These are phyloP conservation scores for Cacoxenus indagator DNA, from an alignment of 2,888 invertebrate species.

Conservation along the genomic window DNA sequence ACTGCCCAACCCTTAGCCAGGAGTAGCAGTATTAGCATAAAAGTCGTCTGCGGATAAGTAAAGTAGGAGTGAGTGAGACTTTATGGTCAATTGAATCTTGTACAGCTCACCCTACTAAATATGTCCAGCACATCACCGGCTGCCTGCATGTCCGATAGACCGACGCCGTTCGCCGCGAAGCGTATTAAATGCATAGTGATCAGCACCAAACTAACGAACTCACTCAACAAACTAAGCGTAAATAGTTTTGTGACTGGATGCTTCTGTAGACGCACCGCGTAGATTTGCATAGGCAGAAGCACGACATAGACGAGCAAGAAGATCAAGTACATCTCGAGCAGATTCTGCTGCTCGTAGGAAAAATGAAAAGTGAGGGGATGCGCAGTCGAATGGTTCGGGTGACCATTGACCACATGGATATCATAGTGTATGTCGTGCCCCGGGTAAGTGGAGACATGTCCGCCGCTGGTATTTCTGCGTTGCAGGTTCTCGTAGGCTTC, in stretches of 20 bases:
- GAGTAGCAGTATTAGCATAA: conserved; percentile 91
- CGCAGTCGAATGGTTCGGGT: conserved; percentile 86
- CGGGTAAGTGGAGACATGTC: neutral
- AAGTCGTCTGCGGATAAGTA: conserved; percentile 83
- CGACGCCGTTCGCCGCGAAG: conserved; percentile 92
- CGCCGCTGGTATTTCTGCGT: conserved; percentile 27
- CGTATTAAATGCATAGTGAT: conserved; percentile 91
- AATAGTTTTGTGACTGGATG: conserved; percentile 93
- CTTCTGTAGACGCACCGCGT: conserved; percentile 88
- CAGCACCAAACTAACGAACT: conserved; percentile 87
- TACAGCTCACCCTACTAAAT: conserved; percentile 82
- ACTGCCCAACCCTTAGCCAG: conserved; percentile 98
- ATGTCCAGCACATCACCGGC: conserved; percentile 94
- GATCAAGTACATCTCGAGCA: conserved; percentile 89
- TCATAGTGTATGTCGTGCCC: conserved; percentile 79
- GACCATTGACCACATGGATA: conserved; percentile 96
- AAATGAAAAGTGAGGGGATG: conserved; percentile 95
- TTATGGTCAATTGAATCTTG: neutral
- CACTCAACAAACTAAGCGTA: conserved; percentile 87
- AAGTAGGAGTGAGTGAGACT: too few species aligned
- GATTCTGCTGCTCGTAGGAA: conserved; percentile 95
- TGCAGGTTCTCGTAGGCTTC: conserved; percentile 76
- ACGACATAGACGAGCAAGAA: conserved; percentile 90
- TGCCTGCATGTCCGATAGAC: conserved; percentile 84
- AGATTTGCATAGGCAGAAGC: conserved; percentile 89